These are phyloP conservation scores for Zaprionus kolodkinae DNA, from an alignment of 1,140 invertebrate species.

Conservation along the genomic window DNA sequence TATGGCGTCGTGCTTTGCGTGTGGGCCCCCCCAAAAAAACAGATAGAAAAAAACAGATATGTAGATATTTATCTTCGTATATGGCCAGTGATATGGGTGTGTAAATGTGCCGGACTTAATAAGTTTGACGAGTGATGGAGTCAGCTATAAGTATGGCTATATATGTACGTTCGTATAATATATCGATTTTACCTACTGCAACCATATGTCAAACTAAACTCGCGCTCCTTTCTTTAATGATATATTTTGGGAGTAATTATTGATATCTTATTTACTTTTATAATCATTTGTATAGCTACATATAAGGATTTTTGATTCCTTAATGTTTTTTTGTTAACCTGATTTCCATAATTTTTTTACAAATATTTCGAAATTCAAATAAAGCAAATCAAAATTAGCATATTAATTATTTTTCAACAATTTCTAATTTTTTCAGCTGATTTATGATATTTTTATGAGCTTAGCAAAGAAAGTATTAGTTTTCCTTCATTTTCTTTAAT, in stretches of 20 bases:
- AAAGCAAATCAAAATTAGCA: no score
- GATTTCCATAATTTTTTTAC: no score
- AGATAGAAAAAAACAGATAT: not conserved
- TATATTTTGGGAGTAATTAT: not conserved
- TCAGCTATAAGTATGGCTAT: not conserved
- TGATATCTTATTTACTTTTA: not conserved
- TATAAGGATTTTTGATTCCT: no score
- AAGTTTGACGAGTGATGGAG: conserved; percentile 9
- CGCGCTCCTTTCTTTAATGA: not conserved
- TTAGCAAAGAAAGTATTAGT: not conserved
- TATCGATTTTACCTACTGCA: not conserved
- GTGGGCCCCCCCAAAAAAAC: conserved; percentile 34
- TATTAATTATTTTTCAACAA: no score
- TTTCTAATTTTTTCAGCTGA: no score
- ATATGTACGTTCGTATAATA: not conserved
- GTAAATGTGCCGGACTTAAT: conserved; percentile 41
- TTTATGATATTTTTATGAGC: no score
- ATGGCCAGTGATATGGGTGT: conserved; percentile 34
- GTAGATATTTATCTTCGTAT: conserved; percentile 36
- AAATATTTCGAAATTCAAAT: no score
- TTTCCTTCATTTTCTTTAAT: not conserved
- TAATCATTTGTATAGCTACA: no score
- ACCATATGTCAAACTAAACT: not conserved
- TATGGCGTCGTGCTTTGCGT: conserved; percentile 54
- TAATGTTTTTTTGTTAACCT: no score